These are phyloP conservation scores for Hormaphis cornu DNA, from an alignment of 1,140 invertebrate species.

Conservation along the genomic window DNA sequence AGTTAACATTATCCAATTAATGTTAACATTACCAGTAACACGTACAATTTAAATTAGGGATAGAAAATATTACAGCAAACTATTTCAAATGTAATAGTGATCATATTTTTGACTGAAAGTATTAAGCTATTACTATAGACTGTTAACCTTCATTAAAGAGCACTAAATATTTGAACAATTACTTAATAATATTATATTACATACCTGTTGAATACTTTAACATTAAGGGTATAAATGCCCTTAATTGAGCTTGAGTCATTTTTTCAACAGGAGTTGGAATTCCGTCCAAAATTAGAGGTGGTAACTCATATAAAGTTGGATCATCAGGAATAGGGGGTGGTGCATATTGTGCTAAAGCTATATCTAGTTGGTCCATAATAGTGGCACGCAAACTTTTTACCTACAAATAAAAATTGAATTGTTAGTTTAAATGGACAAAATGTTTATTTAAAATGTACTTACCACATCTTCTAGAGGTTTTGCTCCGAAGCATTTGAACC, in stretches of 20 bases:
- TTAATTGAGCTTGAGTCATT: constrained; percentile 94
- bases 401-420: constrained; percentile 40
- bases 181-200: not conserved
- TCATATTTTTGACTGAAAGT: no score
- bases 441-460: constrained; percentile 37
- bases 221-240: constrained; percentile 96
- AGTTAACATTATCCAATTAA: no score
- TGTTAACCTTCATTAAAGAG: no score
- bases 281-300: constrained; percentile 90
- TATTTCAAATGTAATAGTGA: no score
- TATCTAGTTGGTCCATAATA: constrained; percentile 91
- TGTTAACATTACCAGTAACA: no score
- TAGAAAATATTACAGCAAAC: no score
- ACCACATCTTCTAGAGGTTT: constrained; percentile 93
- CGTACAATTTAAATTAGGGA: no score
- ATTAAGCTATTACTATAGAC: no score
- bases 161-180: no score
- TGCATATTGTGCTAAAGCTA: constrained; percentile 83
- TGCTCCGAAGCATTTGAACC: constrained; percentile 93
- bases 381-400: constrained; percentile 76
- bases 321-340: constrained; percentile 85
- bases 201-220: constrained; percentile 87
- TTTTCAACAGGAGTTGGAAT: constrained; percentile 97
- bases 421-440: not conserved
- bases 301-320: constrained; percentile 86